phyloP scores from a whole-genome alignment of 2,113 vertebrate genomes.

The Orycteropus afer region DNA sequence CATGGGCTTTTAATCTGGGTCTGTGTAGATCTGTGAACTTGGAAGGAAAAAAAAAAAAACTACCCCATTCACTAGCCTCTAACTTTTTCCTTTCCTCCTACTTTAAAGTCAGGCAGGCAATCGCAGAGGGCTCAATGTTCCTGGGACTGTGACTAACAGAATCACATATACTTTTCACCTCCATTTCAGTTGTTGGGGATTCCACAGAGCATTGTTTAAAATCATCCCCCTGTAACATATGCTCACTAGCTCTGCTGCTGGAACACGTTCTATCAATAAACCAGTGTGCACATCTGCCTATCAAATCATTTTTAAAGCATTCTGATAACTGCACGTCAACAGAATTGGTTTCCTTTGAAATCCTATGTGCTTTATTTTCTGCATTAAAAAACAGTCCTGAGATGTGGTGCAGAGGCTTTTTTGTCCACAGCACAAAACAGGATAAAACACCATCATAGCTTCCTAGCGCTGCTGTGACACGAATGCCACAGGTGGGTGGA shows the following conservation, averaged over 20 bases:
- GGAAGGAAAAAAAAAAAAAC: not conserved
- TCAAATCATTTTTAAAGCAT: not conserved
- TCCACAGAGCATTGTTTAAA: not conserved
- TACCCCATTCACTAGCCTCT: not conserved
- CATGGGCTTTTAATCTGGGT: not conserved
- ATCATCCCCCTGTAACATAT: not conserved
- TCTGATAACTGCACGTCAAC: not conserved
- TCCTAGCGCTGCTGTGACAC: not conserved
- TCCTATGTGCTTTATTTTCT: not conserved
- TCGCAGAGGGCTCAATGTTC: not conserved
- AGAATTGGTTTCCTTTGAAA: slow-evolving; percentile 24
- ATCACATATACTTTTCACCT: not conserved
- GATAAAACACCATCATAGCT: not conserved
- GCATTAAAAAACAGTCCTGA: slow-evolving; percentile 3
- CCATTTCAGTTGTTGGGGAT: not conserved
- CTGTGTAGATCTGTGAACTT: not conserved
- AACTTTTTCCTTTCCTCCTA: not conserved
- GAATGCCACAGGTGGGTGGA: not conserved
- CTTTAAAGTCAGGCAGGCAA: not conserved
- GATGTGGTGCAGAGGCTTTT: not conserved
- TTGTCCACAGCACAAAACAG: not conserved
- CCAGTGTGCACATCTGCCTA: not conserved
- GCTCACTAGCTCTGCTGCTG: not conserved
- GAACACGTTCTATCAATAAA: not conserved
- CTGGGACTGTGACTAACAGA: not conserved